Evolutionary conservation across 2,797 vertebrate species (phyloP), one percentile per base, ranked within the genome.

Genomic region (Sarcoramphus papa): DNA sequence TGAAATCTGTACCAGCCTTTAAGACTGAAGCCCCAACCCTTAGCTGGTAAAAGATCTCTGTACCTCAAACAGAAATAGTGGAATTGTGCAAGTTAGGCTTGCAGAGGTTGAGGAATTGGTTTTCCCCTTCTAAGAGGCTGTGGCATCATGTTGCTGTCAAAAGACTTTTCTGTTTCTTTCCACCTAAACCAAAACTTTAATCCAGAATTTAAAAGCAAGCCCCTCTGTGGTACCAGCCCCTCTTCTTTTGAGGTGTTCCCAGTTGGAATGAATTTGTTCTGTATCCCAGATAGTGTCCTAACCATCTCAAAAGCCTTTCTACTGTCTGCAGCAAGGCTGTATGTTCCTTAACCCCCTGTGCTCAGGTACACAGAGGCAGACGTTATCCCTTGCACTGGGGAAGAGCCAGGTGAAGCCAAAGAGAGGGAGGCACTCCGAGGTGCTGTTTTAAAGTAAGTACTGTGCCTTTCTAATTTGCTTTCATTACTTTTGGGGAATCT

Each of bases 341-440:
- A 31, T 11, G 90, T 97, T 98, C 98, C 98, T 99, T 98, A 99
- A 97, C 97, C 77, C 70, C 59, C 24, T 57, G 91, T 95, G 92
- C 95, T 93, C 98, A 99, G 99, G 98, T 99, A 99, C 98, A 99
- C 99, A 0, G 99, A 99, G 96, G 99, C 99, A 31, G 99, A 99
- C 40, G 98, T 99, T 96, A 99, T 99, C 96, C 99, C 99, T 92
- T 99, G 99, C 97, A 99, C 99, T 37, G 99, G 99, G 65, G 99
- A 99, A 97, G 99, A 99, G 97, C 99, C 99, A 93, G 99, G 99
- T 31, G 99, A 99, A 98, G 99, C 99, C 98, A 98, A 99, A 98
- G 99, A 99, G 97, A 98, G 99, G 90, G 99, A 99, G 97, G 99
- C 99, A 3, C 99, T 99, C 70, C 98, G 99, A 62, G 99, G 99